These are phyloP conservation scores for Drosophila ochracea DNA, from an alignment of 2,888 invertebrate species.

Conservation along the genomic window DNA sequence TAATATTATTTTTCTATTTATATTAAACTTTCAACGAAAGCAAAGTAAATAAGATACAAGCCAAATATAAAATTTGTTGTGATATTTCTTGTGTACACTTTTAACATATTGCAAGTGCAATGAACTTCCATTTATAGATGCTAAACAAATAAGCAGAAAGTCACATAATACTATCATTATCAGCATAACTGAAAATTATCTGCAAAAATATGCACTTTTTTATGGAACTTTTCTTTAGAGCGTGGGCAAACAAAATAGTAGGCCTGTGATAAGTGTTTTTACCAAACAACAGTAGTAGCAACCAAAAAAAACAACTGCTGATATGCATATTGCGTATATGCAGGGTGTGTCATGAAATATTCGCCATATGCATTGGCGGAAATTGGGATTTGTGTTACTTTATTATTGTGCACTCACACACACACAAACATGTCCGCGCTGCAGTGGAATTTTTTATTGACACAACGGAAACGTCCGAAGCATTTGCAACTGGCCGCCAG, in stretches of 20 bases:
- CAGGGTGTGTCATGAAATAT: slow-evolving; percentile 48
- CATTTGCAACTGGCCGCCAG: slow-evolving; percentile 47
- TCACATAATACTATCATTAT: slow-evolving; percentile 1
- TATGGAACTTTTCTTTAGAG: slow-evolving; percentile 5
- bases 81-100: background rate
- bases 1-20: background rate
- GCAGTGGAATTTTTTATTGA: slow-evolving; percentile 51
- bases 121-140: background rate
- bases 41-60: background rate
- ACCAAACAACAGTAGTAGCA: slow-evolving; percentile 22
- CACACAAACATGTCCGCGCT: background rate
- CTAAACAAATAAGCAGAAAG: background rate
- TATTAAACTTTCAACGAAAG: background rate
- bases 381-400: slow-evolving; percentile 75
- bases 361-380: slow-evolving; percentile 62
- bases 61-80: background rate
- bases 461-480: slow-evolving; percentile 43
- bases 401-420: slow-evolving; percentile 62
- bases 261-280: slow-evolving; percentile 29
- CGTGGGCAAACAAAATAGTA: slow-evolving; percentile 17
- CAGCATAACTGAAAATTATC: background rate
- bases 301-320: slow-evolving; percentile 9
- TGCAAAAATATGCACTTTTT: slow-evolving; percentile 12
- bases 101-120: background rate
- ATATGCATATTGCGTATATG: slow-evolving; percentile 58